phyloP scores from a whole-genome alignment of 2,888 invertebrate species.

The Melanchra persicariae region DNA sequence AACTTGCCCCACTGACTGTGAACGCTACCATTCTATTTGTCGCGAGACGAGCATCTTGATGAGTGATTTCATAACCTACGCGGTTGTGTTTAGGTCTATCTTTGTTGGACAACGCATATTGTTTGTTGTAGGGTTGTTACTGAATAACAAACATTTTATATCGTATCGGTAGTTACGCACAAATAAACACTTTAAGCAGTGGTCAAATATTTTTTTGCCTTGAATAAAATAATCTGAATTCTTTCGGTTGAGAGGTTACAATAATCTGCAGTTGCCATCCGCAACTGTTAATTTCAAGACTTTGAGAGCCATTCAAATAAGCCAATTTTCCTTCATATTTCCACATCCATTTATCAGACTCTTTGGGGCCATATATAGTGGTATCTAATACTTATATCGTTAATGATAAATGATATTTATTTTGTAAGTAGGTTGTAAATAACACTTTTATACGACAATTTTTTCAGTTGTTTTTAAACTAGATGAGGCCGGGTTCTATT shows the following conservation, averaged over 20 bases:
- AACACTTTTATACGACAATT: too few relatives aligned
- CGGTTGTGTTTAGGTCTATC: constrained; percentile 72
- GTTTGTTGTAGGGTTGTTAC: constrained; percentile 58
- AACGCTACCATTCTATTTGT: constrained; percentile 85
- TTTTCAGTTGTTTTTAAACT: too few relatives aligned
- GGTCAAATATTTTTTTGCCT: neutral
- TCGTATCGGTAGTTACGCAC: neutral
- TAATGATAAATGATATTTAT: too few relatives aligned
- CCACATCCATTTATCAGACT: neutral
- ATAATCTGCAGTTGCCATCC: neutral
- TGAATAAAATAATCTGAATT: neutral
- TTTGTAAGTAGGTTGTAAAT: too few relatives aligned
- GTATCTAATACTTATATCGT: too few relatives aligned
- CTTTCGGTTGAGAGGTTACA: neutral
- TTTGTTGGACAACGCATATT: constrained; percentile 62
- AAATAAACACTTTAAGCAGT: constrained; percentile 2
- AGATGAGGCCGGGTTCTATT: too few relatives aligned
- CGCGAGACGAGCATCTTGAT: constrained; percentile 80
- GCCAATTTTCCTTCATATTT: neutral
- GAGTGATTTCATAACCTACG: constrained; percentile 76
- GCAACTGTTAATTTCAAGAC: neutral
- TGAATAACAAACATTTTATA: constrained; percentile 31
- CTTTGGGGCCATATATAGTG: neutral
- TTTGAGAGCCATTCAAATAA: neutral
- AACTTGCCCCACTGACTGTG: constrained; percentile 89